These are phyloP conservation scores for Ceratosolen solmsi DNA, from an alignment of 1,140 invertebrate species.

Conservation along the genomic window DNA sequence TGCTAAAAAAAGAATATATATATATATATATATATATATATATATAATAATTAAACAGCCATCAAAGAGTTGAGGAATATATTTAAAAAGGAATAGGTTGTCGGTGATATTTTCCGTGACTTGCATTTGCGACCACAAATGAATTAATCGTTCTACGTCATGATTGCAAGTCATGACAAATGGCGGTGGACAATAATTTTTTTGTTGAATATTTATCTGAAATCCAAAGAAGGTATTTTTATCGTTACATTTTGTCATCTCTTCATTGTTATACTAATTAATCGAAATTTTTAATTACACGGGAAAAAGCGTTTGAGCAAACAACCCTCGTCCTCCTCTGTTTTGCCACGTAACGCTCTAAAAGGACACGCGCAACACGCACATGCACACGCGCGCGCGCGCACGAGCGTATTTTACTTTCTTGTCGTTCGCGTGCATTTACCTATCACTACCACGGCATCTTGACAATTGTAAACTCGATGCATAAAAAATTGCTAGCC, in stretches of 20 bases:
- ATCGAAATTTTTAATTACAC: background rate
- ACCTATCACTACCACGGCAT: background rate
- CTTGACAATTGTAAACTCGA: background rate
- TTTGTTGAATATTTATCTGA: background rate
- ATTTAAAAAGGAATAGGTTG: background rate
- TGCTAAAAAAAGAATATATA: too few relatives aligned
- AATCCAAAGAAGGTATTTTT: background rate
- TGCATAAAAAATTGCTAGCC: background rate
- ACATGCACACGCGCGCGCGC: too few relatives aligned
- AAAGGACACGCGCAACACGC: background rate
- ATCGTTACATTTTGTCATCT: background rate
- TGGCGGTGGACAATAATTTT: background rate
- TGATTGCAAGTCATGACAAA: slow-evolving; percentile 14
- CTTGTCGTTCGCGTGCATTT: background rate
- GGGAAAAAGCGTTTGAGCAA: background rate
- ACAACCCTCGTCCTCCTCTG: too few relatives aligned
- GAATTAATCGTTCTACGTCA: background rate
- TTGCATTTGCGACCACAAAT: background rate
- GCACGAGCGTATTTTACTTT: background rate
- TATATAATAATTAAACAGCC: background rate
- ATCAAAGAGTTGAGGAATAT: background rate
- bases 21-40: too few relatives aligned
- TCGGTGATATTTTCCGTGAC: background rate
- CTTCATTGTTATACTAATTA: background rate
- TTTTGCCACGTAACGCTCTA: too few relatives aligned